Evolutionary conservation across 2,797 vertebrate species (phyloP), one percentile per base, ranked within the genome.

Genomic region (Gouania willdenowi): DNA sequence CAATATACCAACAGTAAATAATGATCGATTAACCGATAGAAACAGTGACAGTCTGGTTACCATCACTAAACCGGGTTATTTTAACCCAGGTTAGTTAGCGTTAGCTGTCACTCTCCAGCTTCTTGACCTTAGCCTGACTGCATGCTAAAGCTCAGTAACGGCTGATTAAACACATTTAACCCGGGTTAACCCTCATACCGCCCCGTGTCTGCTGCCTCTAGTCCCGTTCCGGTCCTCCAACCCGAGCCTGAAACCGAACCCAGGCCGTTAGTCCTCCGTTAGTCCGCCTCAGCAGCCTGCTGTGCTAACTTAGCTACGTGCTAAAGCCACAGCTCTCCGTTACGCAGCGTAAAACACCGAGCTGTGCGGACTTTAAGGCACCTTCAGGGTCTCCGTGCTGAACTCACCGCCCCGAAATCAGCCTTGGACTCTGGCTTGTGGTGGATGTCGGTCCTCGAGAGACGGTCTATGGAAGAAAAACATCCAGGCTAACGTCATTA

Each of bases 121-220:
- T 78, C 61, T 81, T 83, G 82, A 84, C 80, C 82, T 82, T 84
- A 83, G 82, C 79, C 29, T 80, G 67, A 49, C 73, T 80, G 48
- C 66, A 60, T 51, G 72, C 66, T 62, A n/a, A 54, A 11, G 37
- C 37, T 19, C 20, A 2, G 25, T 8, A n/a, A n/a, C 21, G 3
- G 21, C 21, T 7, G 8, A 8, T 8, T n/a, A n/a, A n/a, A n/a
- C 24, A 35, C 20, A 3, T 16, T 4, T 47, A 26, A 66, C 9
- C 0, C 20, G 6, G 10, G n/a, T 9, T 1, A 3, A 35, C 17
- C 37, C 5, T 7, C 19, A 4, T 2, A 7, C 3, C 21, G 6
- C 21, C 1, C 6, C 21, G 8, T n/a, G 30, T 15, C 3, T 8
- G 4, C n/a, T 18, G 26, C 24, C 24, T 0, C 4, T 3, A 25